A percentile compares a stretch with the other conserved stretches of the same genome.
These are phyloP conservation scores for Anastatus disparis DNA, from an alignment of 1,140 invertebrate species.

Conservation along the genomic window DNA sequence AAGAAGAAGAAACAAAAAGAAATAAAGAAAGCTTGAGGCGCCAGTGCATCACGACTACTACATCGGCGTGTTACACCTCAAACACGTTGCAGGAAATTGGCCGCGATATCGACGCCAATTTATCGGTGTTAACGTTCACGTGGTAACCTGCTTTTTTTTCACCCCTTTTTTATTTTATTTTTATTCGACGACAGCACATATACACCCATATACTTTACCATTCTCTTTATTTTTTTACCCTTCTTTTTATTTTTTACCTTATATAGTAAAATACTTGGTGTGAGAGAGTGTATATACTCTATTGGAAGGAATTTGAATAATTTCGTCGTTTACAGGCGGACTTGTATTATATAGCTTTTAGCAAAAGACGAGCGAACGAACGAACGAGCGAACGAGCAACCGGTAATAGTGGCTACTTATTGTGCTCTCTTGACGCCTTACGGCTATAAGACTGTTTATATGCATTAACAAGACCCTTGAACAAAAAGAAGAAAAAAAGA, in stretches of 20 bases:
- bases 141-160: not conserved
- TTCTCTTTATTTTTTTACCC: too few species aligned
- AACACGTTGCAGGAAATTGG: constrained; percentile 60
- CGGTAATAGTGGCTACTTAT: constrained; percentile 59
- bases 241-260: too few species aligned
- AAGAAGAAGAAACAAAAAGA: too few species aligned
- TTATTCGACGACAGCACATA: not conserved
- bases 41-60: constrained; percentile 20
- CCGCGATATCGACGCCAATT: constrained; percentile 59
- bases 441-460: too few species aligned
- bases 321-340: constrained; percentile 59
- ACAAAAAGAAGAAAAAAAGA: too few species aligned
- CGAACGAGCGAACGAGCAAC: constrained; percentile 41
- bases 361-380: too few species aligned
- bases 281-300: too few species aligned
- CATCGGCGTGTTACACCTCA: constrained; percentile 48
- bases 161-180: not conserved
- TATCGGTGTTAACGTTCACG: constrained; percentile 47
- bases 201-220: constrained; percentile 30
- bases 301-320: constrained; percentile 59
- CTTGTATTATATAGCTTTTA: constrained; percentile 52
- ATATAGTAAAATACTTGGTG: too few species aligned
- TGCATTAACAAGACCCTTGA: too few species aligned
- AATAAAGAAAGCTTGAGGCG: constrained; percentile 33
- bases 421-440: too few species aligned